These are phyloP conservation scores for Emydoidea blandingii DNA, from an alignment of 2,797 vertebrate genomes.

Conservation along the genomic window DNA sequence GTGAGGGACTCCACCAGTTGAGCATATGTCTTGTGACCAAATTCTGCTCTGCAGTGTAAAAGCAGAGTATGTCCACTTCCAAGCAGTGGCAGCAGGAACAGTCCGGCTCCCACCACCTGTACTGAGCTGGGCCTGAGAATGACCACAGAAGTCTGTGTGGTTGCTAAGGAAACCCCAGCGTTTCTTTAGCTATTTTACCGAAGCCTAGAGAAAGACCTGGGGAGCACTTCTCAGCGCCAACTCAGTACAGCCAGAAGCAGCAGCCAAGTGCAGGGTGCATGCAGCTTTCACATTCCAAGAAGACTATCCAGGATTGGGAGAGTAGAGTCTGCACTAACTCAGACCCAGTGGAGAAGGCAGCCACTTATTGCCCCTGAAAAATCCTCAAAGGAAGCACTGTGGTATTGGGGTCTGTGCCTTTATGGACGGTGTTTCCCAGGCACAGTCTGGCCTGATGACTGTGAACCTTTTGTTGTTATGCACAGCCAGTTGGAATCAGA, in stretches of 20 bases:
- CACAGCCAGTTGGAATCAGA: too few relatives aligned
- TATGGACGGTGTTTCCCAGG: too few relatives aligned
- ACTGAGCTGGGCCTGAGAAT: not conserved
- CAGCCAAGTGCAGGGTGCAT: not conserved
- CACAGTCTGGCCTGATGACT: too few relatives aligned
- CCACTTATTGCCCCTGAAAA: not conserved
- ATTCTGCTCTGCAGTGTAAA: not conserved
- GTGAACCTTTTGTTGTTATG: too few relatives aligned
- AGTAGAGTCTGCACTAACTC: not conserved
- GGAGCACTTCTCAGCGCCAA: accelerated
- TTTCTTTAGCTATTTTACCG: not conserved
- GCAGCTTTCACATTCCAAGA: not conserved
- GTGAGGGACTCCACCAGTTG: not conserved
- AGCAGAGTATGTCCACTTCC: not conserved
- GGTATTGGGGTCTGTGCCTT: too few relatives aligned
- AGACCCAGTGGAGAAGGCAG: not conserved
- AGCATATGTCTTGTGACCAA: accelerated
- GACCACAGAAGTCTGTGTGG: not conserved
- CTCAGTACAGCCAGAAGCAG: not conserved
- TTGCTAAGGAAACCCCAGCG: not conserved
- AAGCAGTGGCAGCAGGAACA: not conserved
- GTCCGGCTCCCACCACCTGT: not conserved
- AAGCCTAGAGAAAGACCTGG: not conserved
- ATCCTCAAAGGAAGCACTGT: not conserved
- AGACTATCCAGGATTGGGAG: not conserved